phyloP scores from a whole-genome alignment of 2,888 invertebrate genomes.

The Erebia aethiops region DNA sequence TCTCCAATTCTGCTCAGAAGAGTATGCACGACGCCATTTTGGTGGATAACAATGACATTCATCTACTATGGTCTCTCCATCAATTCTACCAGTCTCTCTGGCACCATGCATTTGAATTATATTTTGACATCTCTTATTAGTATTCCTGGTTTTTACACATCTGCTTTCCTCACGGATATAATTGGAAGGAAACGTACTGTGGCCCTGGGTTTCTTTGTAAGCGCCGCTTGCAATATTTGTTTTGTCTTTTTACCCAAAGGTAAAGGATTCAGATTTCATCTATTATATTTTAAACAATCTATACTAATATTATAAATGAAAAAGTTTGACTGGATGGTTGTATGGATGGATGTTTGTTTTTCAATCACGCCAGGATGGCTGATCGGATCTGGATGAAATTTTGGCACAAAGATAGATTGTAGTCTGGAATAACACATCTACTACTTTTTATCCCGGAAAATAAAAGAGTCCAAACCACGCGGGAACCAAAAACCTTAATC shows the following conservation, averaged over 20 bases:
- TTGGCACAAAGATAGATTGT: too few relatives aligned
- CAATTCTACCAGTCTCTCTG: conserved; percentile 86
- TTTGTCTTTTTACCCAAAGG: conserved; percentile 6
- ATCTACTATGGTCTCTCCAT: conserved; percentile 88
- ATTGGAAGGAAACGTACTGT: conserved; percentile 4
- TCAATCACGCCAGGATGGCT: too few relatives aligned
- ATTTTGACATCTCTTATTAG: conserved; percentile 83
- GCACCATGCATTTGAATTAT: conserved; percentile 86
- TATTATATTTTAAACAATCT: too few relatives aligned
- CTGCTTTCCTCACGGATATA: neutral
- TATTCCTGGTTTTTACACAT: conserved; percentile 81
- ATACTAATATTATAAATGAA: too few relatives aligned
- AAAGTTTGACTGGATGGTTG: too few relatives aligned
- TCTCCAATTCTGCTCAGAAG: conserved; percentile 79
- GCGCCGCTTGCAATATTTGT: conserved; percentile 1
- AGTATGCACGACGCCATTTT: conserved; percentile 84
- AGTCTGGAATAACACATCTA: too few relatives aligned
- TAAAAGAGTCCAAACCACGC: too few relatives aligned
- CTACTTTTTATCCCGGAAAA: too few relatives aligned
- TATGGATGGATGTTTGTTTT: too few relatives aligned
- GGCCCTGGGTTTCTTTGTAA: neutral
- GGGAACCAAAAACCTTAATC: too few relatives aligned
- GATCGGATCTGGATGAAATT: too few relatives aligned
- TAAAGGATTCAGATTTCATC: neutral
- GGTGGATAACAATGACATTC: conserved; percentile 87